phyloP scores from a whole-genome alignment of 2,113 vertebrate genomes.

The Panthera uncia region DNA sequence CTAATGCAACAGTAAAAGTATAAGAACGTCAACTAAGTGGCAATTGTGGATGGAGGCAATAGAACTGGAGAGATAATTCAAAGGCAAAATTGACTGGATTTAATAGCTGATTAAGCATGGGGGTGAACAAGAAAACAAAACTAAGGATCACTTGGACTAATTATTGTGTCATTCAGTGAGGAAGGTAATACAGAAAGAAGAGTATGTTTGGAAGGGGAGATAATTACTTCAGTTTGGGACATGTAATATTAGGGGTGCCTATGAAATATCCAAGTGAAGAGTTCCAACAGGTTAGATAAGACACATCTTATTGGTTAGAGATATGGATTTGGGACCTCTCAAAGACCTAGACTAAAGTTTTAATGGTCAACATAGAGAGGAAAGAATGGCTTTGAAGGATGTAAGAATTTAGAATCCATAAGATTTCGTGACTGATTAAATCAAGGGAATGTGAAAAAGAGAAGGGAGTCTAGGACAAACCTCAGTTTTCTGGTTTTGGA shows the following conservation, averaged over 20 bases:
- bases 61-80: conserved; percentile 31
- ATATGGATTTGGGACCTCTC: not conserved
- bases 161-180: not conserved
- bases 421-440: not conserved
- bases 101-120: not conserved
- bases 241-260: not conserved
- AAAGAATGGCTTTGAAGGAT: conserved; percentile 31
- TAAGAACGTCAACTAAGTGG: not conserved
- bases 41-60: not conserved
- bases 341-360: not conserved
- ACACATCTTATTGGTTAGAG: not conserved
- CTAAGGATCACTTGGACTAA: not conserved
- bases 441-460: not conserved
- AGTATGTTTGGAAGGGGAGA: not conserved
- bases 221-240: not conserved
- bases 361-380: not conserved
- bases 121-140: not conserved
- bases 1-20: conserved; percentile 8
- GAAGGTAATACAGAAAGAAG: not conserved
- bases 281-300: not conserved
- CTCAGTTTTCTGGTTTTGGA: not conserved
- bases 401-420: conserved; percentile 5
- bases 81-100: not conserved
- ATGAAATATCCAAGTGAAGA: not conserved
- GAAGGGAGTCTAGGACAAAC: not conserved